Evolutionary conservation across 2,888 invertebrate genomes (phyloP), one percentile per base, ranked within the genome.

Genomic region (Lasioglossum figueresi): DNA sequence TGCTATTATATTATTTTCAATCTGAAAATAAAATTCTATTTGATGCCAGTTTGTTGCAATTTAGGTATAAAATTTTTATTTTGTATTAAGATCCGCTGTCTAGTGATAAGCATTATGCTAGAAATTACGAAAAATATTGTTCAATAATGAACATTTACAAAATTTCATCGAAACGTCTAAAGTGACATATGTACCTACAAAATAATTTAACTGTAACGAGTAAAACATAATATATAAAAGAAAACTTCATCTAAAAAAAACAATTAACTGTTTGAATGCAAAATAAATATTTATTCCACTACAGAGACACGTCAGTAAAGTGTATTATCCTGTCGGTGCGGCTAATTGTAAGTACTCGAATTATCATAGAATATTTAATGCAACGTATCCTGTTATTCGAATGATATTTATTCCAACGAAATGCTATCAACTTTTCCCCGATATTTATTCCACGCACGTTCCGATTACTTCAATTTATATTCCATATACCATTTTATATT

Each of bases 311-410:
- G 12, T 12, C 56, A 12, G 10, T 63, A 1, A 23, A 23, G 34
- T 37, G 16, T 10, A 68, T 63, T 16, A 31, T 63, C 63, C 31
- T 14, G 31, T 63, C 63, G 31, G 31, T 16, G 27, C 31, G 31
- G 14, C 31, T 63, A 63, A 63, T 63, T 31, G 5, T 4, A 40
- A 23, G n/a, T 70, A 37, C 40, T n/a, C n/a, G 10, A 70, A 40
- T 70, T 70, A 40, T 68, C 37, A 37, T 70, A 40, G 37, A 70
- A 70, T 70, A 37, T 70, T 70, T 70, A 37, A 70, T 70, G 34
- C 34, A 37, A 23, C 23, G 19, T 23, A 37, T 16, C 34, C 10
- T 31, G 16, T 34, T 34, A 19, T 34, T 23, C 12, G 2, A 70
- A n/a, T 40, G 40, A 70, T 70, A 70, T 70, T 40, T 37, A 40